Conservation (phyloP, 2,797 vertebrate genomes). For the Pampus argenteus region DNA sequence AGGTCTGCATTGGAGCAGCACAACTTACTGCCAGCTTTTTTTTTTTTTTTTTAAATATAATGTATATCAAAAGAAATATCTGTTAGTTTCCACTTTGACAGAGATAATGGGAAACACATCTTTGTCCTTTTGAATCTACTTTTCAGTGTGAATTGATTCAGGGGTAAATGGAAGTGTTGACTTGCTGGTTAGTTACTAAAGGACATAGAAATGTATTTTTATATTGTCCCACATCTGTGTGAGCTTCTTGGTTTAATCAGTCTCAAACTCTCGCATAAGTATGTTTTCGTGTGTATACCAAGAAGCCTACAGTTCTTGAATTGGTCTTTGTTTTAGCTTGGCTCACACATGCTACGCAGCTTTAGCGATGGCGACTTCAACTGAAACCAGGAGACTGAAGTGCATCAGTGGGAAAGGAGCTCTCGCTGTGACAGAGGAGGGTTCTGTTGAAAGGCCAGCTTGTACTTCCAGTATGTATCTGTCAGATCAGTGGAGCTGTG, state of each 20-base stretch:
- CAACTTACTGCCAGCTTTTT: conserved; percentile 43
- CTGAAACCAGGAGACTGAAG: background rate
- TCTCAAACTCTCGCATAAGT: background rate
- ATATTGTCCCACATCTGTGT: background rate
- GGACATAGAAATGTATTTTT: too few species aligned
- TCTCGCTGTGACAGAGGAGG: background rate
- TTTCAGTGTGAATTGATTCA: conserved; percentile 2
- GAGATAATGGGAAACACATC: background rate
- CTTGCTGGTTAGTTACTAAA: too few species aligned
- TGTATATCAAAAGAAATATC: conserved; percentile 1
- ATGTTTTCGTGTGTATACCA: background rate
- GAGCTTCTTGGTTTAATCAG: too few species aligned
- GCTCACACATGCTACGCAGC: background rate
- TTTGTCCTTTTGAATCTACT: background rate
- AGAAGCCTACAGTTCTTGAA: background rate
- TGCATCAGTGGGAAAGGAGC: background rate
- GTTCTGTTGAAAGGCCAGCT: background rate
- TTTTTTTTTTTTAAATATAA: too few species aligned
- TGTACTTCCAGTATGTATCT: background rate
- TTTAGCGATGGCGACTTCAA: background rate
- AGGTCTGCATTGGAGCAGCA: conserved; percentile 18
- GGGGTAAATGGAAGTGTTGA: background rate
- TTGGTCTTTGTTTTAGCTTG: background rate
- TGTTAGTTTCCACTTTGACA: background rate
- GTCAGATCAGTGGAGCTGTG: background rate